Conservation (phyloP, 1,140 invertebrate genomes). For the Macrocentrus cingulum region DNA sequence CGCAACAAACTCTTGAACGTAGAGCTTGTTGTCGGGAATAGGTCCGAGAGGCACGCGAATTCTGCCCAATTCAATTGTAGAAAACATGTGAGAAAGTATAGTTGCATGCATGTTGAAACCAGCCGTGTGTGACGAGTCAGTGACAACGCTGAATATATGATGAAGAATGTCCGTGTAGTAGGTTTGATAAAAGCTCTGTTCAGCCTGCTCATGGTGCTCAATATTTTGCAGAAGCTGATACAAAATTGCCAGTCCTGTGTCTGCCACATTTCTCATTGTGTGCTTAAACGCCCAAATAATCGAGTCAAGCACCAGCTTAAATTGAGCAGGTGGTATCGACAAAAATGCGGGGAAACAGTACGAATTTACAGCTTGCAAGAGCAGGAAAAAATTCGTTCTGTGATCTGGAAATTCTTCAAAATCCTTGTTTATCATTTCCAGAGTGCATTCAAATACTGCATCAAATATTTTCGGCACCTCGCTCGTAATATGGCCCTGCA, state of each 20-base stretch:
- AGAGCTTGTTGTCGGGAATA: constrained; percentile 75
- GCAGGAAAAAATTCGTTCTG: constrained; percentile 95
- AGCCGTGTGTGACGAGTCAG: constrained; percentile 97
- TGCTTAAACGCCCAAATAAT: constrained; percentile 99
- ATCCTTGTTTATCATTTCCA: constrained; percentile 99
- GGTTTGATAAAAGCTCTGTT: constrained; percentile 97
- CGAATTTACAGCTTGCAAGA: constrained; percentile 91
- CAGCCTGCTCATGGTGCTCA: constrained; percentile 82
- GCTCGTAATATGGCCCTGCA: constrained; percentile 88
- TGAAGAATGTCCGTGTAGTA: constrained; percentile 98
- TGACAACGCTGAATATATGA: constrained; percentile 97
- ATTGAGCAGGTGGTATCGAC: constrained; percentile 93
- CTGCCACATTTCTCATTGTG: constrained; percentile 99
- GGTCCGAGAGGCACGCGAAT: constrained; percentile 81
- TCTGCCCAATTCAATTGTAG: constrained; percentile 84
- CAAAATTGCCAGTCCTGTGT: constrained; percentile 85
- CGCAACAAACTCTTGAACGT: constrained; percentile 91
- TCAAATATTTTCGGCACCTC: constrained; percentile 99
- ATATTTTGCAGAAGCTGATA: constrained; percentile 88
- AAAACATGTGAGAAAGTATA: constrained; percentile 96
- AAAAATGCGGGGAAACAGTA: constrained; percentile 96
- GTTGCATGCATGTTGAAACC: constrained; percentile 95
- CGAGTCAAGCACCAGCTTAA: constrained; percentile 97
- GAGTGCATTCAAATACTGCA: constrained; percentile 97
- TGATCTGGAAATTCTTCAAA: constrained; percentile 99